Evolutionary conservation across 2,888 invertebrate species (phyloP), one percentile per base, ranked within the genome.

Genomic region (Cephus spinipes): DNA sequence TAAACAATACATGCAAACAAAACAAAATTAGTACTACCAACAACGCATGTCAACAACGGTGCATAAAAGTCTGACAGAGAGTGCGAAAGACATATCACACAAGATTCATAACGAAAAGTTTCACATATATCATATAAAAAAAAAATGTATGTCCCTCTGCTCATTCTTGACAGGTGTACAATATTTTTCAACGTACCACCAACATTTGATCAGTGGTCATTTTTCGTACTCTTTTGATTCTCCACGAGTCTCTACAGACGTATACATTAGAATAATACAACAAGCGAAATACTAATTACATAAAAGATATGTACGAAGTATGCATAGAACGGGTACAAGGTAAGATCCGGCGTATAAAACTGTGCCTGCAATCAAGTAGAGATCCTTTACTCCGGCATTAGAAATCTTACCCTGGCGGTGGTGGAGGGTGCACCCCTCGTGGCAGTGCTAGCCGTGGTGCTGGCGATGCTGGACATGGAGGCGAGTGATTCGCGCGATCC

Each of bases 401-500:
- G 95, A 89, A 96, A 95, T 92, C 95, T 95, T 94, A 95, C 96
- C 95, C 96, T 94, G 78, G 92, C 91, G 81, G 93, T 91, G 83
- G 93, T 92, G 80, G 92, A 92, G 85, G 95, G 94, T 83, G 95
- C 95, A 92, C 93, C 93, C 92, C 82, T 94, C 93, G 81, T 86
- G 79, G 85, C 81, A 36, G 88, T 82, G 76, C 89, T 82, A 84
- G 92, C 85, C 12, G 89, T 89, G 0, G 89, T 88, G 81, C 90
- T 90, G 71, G 88, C 86, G 68, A 91, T 82, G 79, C 92, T 92
- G 30, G 91, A 88, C 81, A 92, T 89, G 6, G 94, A 94, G 73
- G 95, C 94, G 88, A 98, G 93, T 73, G 98, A 98, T 91, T 97
- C 98, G 87, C 96, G 95, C 15, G 98, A 98, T 87, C 96, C 96